Evolutionary conservation across 2,113 vertebrate species (phyloP), one percentile per base, ranked within the genome.

Genomic region (Eptatretus burgeri): DNA sequence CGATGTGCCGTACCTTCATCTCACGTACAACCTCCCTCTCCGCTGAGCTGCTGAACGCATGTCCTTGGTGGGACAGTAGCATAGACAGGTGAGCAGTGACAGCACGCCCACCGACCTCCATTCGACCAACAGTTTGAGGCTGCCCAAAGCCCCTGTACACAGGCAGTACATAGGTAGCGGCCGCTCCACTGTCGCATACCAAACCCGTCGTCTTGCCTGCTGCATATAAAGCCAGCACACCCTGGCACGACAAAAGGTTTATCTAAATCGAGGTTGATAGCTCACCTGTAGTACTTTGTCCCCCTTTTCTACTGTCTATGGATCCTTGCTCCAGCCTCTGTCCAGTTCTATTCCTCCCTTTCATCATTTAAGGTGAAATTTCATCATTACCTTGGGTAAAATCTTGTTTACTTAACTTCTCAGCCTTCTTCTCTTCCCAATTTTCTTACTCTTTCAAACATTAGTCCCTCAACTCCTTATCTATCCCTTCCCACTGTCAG

Each of bases 111-210:
- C 74, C 75, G 9, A 77, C 13, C 1, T 68, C 52, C 56, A 77
- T 68, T 27, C 74, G 71, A 68, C 64, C 67, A 52, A 74, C 71
- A 0, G 74, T 74, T 0, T 73, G 73, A 1, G 71, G 69, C 62
- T 75, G 65, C 3, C 69, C 71, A 52, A 73, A 75, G 2, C 75
- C 75, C 67, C 67, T 20, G 20, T 17, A 60, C 56, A 60, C 56
- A 13, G 56, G 56, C 12, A 60, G n/a, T n/a, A 20, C 56, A 62
- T 74, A 72, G 5, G 76, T 76, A 13, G 71, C 68, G 0, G 72
- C 74, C 0, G 76, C 72, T 1, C 75, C 70, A 0, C 73, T 72
- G 67, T 75, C 75, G 67, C 74, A 64, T 11, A 76, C 75, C 12
- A 75, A 67, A 8, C 76, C 75, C 0, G 76, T 75, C 50, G 74